phyloP scores from a whole-genome alignment of 2,113 vertebrate genomes.

The Mungos mungo region DNA sequence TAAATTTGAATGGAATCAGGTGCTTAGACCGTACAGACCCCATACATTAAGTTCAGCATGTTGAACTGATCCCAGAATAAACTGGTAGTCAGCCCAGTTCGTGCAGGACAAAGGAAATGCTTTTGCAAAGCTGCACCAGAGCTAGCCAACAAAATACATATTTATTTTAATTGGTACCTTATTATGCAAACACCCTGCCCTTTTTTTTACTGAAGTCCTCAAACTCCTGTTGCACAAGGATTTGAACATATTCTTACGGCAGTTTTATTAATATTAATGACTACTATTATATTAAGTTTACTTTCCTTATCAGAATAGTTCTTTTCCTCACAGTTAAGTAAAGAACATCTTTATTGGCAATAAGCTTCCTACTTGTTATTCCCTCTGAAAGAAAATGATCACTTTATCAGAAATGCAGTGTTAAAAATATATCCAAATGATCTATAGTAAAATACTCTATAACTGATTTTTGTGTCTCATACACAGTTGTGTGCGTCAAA shows the following conservation, averaged over 20 bases:
- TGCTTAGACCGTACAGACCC: not conserved
- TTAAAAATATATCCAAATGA: not conserved
- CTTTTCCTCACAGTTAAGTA: not conserved
- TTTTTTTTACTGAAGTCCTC: not conserved
- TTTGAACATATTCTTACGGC: not conserved
- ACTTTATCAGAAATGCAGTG: not conserved
- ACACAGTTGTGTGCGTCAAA: not conserved
- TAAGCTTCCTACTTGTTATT: not conserved
- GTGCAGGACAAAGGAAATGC: not conserved
- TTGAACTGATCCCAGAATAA: not conserved
- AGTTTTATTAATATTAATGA: not conserved
- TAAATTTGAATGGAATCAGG: conserved; percentile 27
- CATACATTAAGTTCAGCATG: not conserved
- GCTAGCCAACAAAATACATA: not conserved
- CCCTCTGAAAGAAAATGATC: not conserved
- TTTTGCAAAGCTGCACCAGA: not conserved
- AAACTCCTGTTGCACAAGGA: not conserved
- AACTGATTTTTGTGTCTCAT: not conserved
- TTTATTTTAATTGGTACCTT: not conserved
- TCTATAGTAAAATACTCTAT: not conserved
- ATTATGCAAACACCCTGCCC: not conserved
- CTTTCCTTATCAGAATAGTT: not conserved
- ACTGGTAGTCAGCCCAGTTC: not conserved
- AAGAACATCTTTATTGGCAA: not conserved
- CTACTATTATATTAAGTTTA: not conserved